Conservation (phyloP, 2,113 vertebrate genomes). For the Notarius lentiginosus region DNA sequence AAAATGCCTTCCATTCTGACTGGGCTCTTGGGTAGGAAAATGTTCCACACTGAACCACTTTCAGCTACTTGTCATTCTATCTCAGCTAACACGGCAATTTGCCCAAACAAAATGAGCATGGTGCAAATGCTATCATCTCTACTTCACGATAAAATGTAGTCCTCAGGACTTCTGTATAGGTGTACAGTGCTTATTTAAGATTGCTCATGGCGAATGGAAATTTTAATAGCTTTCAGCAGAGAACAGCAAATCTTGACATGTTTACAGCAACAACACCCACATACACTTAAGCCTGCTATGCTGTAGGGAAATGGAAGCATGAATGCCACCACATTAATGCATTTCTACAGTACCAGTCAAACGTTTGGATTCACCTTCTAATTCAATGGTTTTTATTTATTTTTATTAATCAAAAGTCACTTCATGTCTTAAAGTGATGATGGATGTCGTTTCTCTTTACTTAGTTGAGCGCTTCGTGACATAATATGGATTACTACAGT, state of each 20-base stretch:
- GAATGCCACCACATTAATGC: not conserved
- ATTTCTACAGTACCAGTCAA: not conserved
- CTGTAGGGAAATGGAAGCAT: constrained; percentile 6
- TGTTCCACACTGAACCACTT: constrained; percentile 15
- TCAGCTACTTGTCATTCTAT: constrained; percentile 38
- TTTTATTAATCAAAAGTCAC: no score
- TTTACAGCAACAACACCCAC: constrained; percentile 45
- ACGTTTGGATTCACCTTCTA: no score
- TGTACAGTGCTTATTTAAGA: constrained; percentile 57
- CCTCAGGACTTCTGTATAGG: not conserved
- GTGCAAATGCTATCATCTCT: constrained; percentile 59
- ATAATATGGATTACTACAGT: no score
- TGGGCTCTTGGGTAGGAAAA: constrained; percentile 29
- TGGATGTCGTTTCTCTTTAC: no score
- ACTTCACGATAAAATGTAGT: constrained; percentile 55
- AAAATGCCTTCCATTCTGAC: not conserved
- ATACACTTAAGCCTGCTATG: constrained; percentile 13
- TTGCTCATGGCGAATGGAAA: constrained; percentile 57
- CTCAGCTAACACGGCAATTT: constrained; percentile 47
- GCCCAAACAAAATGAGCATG: constrained; percentile 47
- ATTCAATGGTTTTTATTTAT: no score
- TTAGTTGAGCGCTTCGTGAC: no score
- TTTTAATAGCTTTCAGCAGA: constrained; percentile 60
- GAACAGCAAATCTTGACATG: constrained; percentile 58
- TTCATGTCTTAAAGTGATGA: no score